Base-by-base conservation (phyloP, 2,888 invertebrate species). In the Alloscopus bannaensis region DNA sequence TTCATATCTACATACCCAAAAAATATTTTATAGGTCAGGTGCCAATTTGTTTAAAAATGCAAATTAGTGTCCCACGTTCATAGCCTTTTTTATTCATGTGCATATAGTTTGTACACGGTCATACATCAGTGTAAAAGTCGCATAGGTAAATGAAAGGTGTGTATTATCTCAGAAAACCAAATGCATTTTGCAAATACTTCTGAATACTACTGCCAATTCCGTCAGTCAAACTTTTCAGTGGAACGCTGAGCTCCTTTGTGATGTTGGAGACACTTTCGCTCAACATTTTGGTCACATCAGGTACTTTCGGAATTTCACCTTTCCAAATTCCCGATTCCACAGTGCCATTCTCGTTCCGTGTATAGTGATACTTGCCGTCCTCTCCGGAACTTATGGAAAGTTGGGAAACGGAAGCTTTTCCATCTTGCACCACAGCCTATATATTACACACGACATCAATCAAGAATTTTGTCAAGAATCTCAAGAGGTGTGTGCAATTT, bases 321-420 rank as follows among this genome's bases (percentile, higher is more conserved):
- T 47, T 24, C 72, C 77, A 64, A 13, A 62, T 66, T 1, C 81
- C 81, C 36, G 22, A 20, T 68, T 66, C 60, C 13, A 47, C 36
- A 26, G 65, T 71, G 18, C 81, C 81, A 59, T 81, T 72, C 13
- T 60, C 68, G 13, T 52, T 68, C 55, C 50, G 66, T 0, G 72
- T 72, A 40, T 77, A 81, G 28, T 81, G 60, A 36, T 50, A 52
- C 50, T 72, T 50, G 2, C 72, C 77, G 62, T 81, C 77, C 6
- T 57, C 24, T 18, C 72, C 81, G 28, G 60, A 71, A 2, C 45
- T 68, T 2, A 77, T 77, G 6, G 77, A 71, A 0, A 81, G 59
- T 22, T 69, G 70, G 11, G 62, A 62, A 18, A 75, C 60, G 0
- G 18, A 29, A 20, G 71, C 47, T 16, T 57, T 40, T 2, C 71